Base-by-base conservation (phyloP, 2,888 invertebrate genomes). In the Folsomia candida region DNA sequence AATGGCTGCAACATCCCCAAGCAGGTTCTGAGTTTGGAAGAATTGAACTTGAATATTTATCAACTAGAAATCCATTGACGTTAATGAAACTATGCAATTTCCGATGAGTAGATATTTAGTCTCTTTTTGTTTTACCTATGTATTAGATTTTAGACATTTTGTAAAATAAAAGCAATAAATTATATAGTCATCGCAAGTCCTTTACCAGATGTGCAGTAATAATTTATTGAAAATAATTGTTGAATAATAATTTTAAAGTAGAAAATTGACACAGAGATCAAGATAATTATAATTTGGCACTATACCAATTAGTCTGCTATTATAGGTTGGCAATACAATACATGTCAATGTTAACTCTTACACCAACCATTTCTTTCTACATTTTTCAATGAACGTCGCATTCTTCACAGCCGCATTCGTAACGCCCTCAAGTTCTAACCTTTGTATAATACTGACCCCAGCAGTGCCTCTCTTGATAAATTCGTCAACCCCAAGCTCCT, bases 21-120 rank as follows among this genome's bases (percentile, higher is more conserved):
- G 81, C 80, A 18, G 85, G 87, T 2, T 85, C 87, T 0, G 86
- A 88, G 64, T 85, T 86, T 6, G 88, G 88, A 71, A 88, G 91
- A 78, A 85, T 87, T 54, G 94, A 95, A 83, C 83, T 95, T 1
- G 88, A 89, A 78, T 87, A 89, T 79, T 82, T 93, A 59, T 91
- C 90, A 82, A 88, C 87, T 24, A 85, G 84, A 81, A 93, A 94
- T 84, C 93, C 94, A 0, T 88, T 85, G 77, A 86, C 83, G 66
- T 85, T 94, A 64, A 90, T 91, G 89, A 83, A 87, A 76, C 83
- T 88, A 6, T 75, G 78, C 67, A 75, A 70, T 51, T 72, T 67
- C 1, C 71, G 78, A 63, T 76, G 72, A 68, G 51, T 37, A n/a
- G n/a, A n/a, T 37, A 37, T 37, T 4, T 37, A 37, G 37, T 37